Evolutionary conservation across 2,888 invertebrate genomes (phyloP).

Genomic region (Biston stratarius): DNA sequence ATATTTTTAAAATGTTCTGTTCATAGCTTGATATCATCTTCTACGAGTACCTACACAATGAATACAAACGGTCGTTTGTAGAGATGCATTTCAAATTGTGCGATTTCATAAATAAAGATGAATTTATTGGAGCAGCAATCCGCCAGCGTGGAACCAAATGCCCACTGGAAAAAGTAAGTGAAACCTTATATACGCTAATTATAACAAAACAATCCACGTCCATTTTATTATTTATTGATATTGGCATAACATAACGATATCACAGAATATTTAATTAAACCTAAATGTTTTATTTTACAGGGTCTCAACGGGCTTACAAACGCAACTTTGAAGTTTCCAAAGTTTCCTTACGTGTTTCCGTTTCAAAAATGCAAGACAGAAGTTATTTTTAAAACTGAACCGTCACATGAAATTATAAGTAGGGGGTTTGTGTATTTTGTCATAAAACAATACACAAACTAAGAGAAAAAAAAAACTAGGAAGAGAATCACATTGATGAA

Average conservation of each 20-base stretch:
- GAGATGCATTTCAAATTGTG: conserved; percentile 53
- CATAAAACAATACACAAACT: conserved; percentile 1
- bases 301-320: neutral
- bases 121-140: conserved; percentile 36
- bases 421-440: neutral
- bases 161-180: conserved; percentile 17
- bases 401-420: conserved; percentile 1
- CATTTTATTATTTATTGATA: too few species aligned
- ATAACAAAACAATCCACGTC: too few species aligned
- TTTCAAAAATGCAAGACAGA: conserved; percentile 38
- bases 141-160: conserved; percentile 32
- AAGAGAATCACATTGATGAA: neutral
- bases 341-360: conserved; percentile 38
- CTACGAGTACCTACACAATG: conserved; percentile 54
- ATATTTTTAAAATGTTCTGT: neutral
- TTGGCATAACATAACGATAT: too few species aligned
- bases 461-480: neutral
- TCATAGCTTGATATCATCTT: conserved; percentile 45
- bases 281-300: neutral
- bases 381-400: conserved; percentile 7
- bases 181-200: too few species aligned
- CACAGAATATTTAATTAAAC: neutral
- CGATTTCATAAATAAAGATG: conserved; percentile 50
- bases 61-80: conserved; percentile 53
- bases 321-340: conserved; percentile 3